Percentiles rank a stretch among this genome's conserved stretches.
Conservation (phyloP, 2,113 vertebrate species). For the Salvelinus namaycush region DNA sequence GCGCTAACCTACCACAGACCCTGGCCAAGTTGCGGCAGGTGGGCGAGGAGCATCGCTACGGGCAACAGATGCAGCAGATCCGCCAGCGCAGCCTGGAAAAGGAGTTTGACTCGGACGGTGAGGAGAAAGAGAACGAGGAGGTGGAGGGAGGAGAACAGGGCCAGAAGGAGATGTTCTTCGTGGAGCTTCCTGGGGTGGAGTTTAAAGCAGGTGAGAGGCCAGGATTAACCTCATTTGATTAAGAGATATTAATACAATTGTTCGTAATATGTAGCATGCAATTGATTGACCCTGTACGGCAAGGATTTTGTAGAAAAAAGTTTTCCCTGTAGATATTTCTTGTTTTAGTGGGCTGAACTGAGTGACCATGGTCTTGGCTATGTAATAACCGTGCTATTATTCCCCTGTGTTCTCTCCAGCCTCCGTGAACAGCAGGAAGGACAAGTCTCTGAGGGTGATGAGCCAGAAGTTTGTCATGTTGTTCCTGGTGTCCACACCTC, state of each 20-base stretch:
- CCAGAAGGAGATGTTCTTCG: constrained; percentile 81
- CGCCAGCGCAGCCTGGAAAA: constrained; percentile 77
- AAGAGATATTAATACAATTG: no score
- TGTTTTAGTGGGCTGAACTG: neutral
- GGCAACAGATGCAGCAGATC: constrained; percentile 87
- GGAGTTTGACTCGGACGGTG: constrained; percentile 71
- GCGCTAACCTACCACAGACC: constrained; percentile 83
- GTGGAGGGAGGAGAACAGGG: constrained; percentile 59
- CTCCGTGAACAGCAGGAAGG: constrained; percentile 92
- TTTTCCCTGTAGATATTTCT: neutral
- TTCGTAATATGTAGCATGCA: no score
- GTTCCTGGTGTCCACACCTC: constrained; percentile 89
- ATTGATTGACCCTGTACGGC: no score
- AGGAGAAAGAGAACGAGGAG: constrained; percentile 74
- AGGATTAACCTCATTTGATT: no score
- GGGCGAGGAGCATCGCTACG: constrained; percentile 85
- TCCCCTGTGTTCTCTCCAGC: constrained; percentile 65
- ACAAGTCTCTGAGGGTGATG: constrained; percentile 96
- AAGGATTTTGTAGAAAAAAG: no score
- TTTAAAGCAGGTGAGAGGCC: constrained; percentile 83
- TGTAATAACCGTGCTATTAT: constrained; percentile 15
- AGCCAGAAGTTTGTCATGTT: constrained; percentile 99
- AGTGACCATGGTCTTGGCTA: neutral
- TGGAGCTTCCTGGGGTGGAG: constrained; percentile 87
- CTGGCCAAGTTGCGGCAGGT: constrained; percentile 83